These are phyloP conservation scores for Philypnodon macrostomus DNA, from an alignment of 2,797 vertebrate species.

Conservation along the genomic window DNA sequence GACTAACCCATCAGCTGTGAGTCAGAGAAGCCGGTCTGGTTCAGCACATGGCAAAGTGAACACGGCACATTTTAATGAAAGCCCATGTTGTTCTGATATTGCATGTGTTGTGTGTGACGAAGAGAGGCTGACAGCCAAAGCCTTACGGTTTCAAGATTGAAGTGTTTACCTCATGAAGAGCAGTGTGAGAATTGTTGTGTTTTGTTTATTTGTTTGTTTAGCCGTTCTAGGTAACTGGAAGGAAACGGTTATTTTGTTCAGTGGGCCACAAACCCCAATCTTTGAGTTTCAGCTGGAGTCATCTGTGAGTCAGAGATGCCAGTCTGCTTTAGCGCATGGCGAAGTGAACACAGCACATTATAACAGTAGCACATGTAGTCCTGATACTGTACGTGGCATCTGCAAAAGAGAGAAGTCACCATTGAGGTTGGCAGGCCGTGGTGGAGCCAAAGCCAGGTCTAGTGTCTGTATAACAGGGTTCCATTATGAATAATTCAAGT, in stretches of 20 bases:
- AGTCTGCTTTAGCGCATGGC: constrained; percentile 24
- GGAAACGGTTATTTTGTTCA: too few relatives aligned
- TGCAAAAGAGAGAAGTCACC: constrained; percentile 1
- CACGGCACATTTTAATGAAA: background rate
- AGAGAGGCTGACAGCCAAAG: too few relatives aligned
- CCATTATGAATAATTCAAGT: constrained; percentile 80
- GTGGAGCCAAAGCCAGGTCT: constrained; percentile 65
- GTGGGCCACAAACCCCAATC: too few relatives aligned
- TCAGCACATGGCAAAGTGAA: constrained; percentile 31
- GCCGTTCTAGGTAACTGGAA: too few relatives aligned
- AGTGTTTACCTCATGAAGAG: too few relatives aligned
- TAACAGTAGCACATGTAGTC: constrained; percentile 2
- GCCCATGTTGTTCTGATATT: constrained; percentile 4
- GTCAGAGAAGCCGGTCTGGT: constrained; percentile 9
- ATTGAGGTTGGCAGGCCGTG: constrained; percentile 65
- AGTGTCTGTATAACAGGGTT: constrained; percentile 76
- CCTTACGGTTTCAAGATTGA: too few relatives aligned
- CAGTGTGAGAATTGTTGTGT: too few relatives aligned
- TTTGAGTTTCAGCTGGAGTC: too few relatives aligned
- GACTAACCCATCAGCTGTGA: constrained; percentile 1
- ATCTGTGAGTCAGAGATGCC: constrained; percentile 12
- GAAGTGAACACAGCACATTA: constrained; percentile 14
- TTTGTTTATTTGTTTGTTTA: too few relatives aligned
- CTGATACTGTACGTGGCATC: constrained; percentile 2
- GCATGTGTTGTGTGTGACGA: too few relatives aligned